Base-by-base conservation (phyloP, 2,888 invertebrate genomes). In the Meteorus cinctellus region DNA sequence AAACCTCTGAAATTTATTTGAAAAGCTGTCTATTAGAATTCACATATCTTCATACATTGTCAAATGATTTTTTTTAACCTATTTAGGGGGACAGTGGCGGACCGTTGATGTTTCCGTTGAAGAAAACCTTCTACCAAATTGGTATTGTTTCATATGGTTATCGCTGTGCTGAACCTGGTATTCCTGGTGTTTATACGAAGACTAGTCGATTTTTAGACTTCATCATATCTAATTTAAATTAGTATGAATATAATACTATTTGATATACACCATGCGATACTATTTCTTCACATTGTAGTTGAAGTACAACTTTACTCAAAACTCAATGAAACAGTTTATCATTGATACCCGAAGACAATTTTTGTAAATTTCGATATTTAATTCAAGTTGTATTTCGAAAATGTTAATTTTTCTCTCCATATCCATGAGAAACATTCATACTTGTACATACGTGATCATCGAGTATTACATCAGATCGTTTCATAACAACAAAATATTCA, bases 51-150 rank as follows among this genome's bases (percentile, higher is more conserved):
- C 12, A 12, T 24, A 19, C 8, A 48, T 48, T 14, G 8, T 45
- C 14, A n/a, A 4, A n/a, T 48, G 1, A 5, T 16, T n/a, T 14
- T 67, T 70, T 51, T 68, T 73, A 76, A 41, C 74, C 70, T 60
- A 83, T 82, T 72, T 66, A 89, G 89, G 89, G 96, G 0, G 96
- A 96, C 90, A 95, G 95, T 67, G 96, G 96, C 0, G 96, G 96
- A 4, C 96, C 96, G 0, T 89, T 96, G 16, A 94, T 95, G 94
- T 91, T 89, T 65, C 90, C 92, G 69, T 90, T 91, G 1, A 89
- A 83, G 31, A 82, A 78, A 59, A 83, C 82, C 36, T 92, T 87
- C 85, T 91, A 92, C 77, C 85, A 92, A 45, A 92, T 94, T 63
- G 94, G 94, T 1, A 89, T 94, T 0, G 93, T 94, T 0, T 94